Conservation (phyloP, 2,113 vertebrate genomes). For the Epinephelus lanceolatus region DNA sequence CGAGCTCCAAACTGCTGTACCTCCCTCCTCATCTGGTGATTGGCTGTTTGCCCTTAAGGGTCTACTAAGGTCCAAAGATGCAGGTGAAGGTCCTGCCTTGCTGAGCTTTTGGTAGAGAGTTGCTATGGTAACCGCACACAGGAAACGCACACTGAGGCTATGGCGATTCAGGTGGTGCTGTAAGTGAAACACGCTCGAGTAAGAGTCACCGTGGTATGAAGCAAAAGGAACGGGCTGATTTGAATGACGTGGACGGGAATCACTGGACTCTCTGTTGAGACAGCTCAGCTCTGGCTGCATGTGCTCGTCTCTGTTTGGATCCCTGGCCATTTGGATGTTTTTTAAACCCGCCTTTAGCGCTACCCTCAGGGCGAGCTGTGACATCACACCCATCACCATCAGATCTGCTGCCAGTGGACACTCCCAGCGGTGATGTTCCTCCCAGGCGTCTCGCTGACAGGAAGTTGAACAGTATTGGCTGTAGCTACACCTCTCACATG, state of each 20-base stretch:
- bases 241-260: slow-evolving; percentile 44
- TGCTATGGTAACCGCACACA: slow-evolving; percentile 86
- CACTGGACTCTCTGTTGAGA: slow-evolving; percentile 7
- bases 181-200: slow-evolving; percentile 88
- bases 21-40: slow-evolving; percentile 26
- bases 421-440: slow-evolving; percentile 88
- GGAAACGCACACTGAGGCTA: slow-evolving; percentile 85
- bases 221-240: slow-evolving; percentile 48
- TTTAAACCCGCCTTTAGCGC: slow-evolving; percentile 87
- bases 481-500: slow-evolving; percentile 90
- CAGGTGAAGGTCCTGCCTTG: slow-evolving; percentile 49
- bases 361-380: slow-evolving; percentile 90
- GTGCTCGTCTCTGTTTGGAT: slow-evolving; percentile 27
- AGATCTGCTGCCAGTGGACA: slow-evolving; percentile 89
- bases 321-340: slow-evolving; percentile 71
- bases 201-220: slow-evolving; percentile 81
- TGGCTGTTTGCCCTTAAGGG: slow-evolving; percentile 13
- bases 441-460: slow-evolving; percentile 89
- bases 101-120: slow-evolving; percentile 85
- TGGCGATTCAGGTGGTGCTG: slow-evolving; percentile 88
- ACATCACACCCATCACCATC: slow-evolving; percentile 87
- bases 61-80: slow-evolving; percentile 45
- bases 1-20: slow-evolving; percentile 23
- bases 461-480: slow-evolving; percentile 88
- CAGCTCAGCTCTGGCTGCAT: neutral